Evolutionary conservation across 2,113 vertebrate species (phyloP), one percentile per base, ranked within the genome.

Genomic region (Clupea harengus): DNA sequence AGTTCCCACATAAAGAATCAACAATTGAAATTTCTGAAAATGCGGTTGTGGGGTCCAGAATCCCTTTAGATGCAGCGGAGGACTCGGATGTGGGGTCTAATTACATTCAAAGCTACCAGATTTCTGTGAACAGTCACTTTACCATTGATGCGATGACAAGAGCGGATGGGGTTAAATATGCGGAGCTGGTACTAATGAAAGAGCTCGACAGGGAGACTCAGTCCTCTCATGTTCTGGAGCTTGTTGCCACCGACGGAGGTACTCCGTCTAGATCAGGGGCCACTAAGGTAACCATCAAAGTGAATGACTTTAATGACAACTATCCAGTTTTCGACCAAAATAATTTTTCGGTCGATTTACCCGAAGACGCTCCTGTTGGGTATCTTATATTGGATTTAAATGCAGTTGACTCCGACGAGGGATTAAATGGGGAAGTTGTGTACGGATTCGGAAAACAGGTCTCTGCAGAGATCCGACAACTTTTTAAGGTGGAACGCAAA

Each of bases 241-340:
- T 99, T 88, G 96, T 97, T 80, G 98, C 98, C 90, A 95, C 95
- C 82, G 97, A 99, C 4, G 97, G 97, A 0, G 98, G 98, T 6
- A 95, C 93, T 82, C 97, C 98, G 0, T 88, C 92, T 0, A 95
- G 95, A 85, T 96, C 96, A 0, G 97, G 97, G 82, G 96, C 95
- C 0, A 96, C 97, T 4, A 96, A 96, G 0, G 95, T 99, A 87
- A 96, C 95, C 0, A 93, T 99, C 6, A 95, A 94, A 0, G 98
- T 99, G 86, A 95, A 97, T 2, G 98, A 99, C 6, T 97, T 97
- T 86, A 99, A 99, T 0, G 98, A 99, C 94, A 98, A 99, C 90
- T 97, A 96, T 81, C 97, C 98, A 0, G 92, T 96, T 87, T 99
- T 99, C 45, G 95, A 98, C n/a, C 96, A 95, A 89, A 94, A 93